These are phyloP conservation scores for Drosophila bifasciata DNA, from an alignment of 1,140 invertebrate species.

Conservation along the genomic window DNA sequence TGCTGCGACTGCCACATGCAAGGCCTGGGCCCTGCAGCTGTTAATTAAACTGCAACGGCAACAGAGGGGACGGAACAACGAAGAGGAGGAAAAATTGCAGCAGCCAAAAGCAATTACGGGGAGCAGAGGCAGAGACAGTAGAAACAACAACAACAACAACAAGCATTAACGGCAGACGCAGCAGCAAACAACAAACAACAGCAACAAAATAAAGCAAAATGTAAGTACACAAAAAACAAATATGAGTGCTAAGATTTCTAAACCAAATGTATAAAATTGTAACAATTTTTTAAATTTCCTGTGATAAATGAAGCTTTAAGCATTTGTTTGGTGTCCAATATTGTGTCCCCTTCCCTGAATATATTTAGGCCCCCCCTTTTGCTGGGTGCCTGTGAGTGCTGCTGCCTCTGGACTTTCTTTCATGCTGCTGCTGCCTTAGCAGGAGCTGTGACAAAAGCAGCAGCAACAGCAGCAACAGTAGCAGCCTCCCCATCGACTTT, in stretches of 20 bases:
- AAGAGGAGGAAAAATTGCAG: no score
- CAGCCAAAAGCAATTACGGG: no score
- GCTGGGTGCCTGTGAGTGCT: conserved; percentile 4
- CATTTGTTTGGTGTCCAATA: no score
- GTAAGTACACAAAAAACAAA: conserved; percentile 36
- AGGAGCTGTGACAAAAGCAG: conserved; percentile 14
- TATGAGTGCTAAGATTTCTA: neutral
- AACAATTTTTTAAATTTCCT: no score
- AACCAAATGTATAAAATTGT: no score
- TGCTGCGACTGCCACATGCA: conserved; percentile 42
- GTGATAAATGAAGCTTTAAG: neutral
- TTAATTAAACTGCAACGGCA: conserved; percentile 58
- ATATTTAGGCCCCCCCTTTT: neutral
- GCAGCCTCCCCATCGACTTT: conserved; percentile 61
- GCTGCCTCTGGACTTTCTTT: conserved; percentile 71
- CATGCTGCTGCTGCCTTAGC: conserved; percentile 27
- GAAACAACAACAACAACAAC: conserved; percentile 10
- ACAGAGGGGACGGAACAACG: conserved; percentile 12
- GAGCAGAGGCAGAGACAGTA: neutral
- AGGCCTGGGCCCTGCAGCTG: conserved; percentile 65
- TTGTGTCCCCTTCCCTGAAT: neutral
- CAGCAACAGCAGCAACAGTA: conserved; percentile 11
- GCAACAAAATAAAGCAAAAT: conserved; percentile 43
- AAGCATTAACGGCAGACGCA: conserved; percentile 22
- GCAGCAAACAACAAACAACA: conserved; percentile 21